Base-by-base conservation (phyloP, 2,113 vertebrate genomes). In the Baryphthengus martii region DNA sequence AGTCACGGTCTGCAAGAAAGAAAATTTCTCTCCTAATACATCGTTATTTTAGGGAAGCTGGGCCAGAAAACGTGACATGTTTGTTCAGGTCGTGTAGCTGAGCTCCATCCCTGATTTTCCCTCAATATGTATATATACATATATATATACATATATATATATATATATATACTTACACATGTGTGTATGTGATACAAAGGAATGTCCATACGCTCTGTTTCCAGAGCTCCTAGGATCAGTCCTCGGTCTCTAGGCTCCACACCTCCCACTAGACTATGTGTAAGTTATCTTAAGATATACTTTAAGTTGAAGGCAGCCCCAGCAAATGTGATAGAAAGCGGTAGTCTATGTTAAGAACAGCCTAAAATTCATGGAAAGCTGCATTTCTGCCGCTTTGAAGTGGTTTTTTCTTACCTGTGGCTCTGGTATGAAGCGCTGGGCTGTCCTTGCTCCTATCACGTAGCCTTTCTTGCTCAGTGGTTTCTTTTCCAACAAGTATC, bases 391-490 rank as follows among this genome's bases (percentile, higher is more conserved):
- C 1, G 0, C 44, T 68, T 21, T 17, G 4, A 33, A 52, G 29
- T 17, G 12, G 39, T 37, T 21, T 58, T 37, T 14, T 44, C 90
- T 94, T 94, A 98, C 98, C 98, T 98, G 98, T 31, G 24, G 47
- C 29, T 89, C 21, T 45, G 91, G 58, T 4, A 73, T 52, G 94
- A 98, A 99, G 6, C 98, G 98, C 3, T 52, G 40, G 7, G 97
- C 82, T 15, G 98, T 99, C 85, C 99, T 98, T 5, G 98, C 98
- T 93, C 98, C 98, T 56, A 99, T 33, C n/a, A 80, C 33, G 7
- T 99, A 99, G 13, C 99, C 99, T 86, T 89, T 98, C 62, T 37
- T 98, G 95, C 98, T 99, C 62, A 80, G 94, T 4, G 98, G 98
- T 33, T 45, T 98, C 58, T 82, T 98, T 87, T 97, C 66, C 5